Conservation (phyloP, 2,888 invertebrate species). For the Conomelus anceps region DNA sequence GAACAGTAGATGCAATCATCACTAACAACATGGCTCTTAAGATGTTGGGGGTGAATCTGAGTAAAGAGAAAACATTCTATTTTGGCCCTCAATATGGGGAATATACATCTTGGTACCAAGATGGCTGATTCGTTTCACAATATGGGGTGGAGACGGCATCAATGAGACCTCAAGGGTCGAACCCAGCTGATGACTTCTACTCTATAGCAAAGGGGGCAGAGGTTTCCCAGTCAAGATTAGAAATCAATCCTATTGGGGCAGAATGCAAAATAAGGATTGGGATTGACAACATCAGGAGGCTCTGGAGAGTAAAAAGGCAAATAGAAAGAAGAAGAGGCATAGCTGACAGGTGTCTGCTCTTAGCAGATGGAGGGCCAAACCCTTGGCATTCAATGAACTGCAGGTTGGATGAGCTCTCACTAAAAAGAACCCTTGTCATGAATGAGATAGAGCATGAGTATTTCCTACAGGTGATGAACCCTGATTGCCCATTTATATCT, state of each 20-base stretch:
- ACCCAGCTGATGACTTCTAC: constrained; percentile 16
- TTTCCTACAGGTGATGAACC: not conserved
- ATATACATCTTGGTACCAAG: constrained; percentile 19
- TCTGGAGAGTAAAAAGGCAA: constrained; percentile 13
- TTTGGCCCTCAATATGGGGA: constrained; percentile 8
- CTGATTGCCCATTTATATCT: not conserved
- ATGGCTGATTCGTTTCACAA: constrained; percentile 14
- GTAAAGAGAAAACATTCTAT: not conserved
- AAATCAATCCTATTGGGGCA: constrained; percentile 15
- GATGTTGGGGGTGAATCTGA: constrained; percentile 15
- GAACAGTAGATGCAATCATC: no score
- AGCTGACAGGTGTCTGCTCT: not conserved
- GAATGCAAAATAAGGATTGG: constrained; percentile 5
- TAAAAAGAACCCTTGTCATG: not conserved
- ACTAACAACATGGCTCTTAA: no score
- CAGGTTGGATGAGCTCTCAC: constrained; percentile 6
- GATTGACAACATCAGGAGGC: constrained; percentile 4
- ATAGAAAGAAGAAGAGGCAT: constrained; percentile 4
- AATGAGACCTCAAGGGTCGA: constrained; percentile 14
- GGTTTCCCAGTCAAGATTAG: constrained; percentile 1
- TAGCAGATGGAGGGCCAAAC: constrained; percentile 14
- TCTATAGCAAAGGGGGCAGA: not conserved
- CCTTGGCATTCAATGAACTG: not conserved
- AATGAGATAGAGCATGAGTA: not conserved
- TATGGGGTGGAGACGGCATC: constrained; percentile 15